These are phyloP conservation scores for Melanerpes aurifrons DNA, from an alignment of 2,113 vertebrate species.

Conservation along the genomic window DNA sequence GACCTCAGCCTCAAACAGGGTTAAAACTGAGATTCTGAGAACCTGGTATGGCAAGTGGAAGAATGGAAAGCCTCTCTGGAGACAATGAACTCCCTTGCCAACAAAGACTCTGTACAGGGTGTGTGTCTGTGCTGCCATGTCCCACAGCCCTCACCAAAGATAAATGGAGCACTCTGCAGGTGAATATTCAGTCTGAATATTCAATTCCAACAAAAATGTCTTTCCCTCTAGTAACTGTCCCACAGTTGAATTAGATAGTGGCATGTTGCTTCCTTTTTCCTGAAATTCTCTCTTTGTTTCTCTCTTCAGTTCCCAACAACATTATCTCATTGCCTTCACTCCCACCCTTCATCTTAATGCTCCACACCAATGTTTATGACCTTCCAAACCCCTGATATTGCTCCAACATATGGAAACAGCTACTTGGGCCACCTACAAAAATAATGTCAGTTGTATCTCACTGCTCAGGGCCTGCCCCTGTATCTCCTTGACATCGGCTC, in stretches of 20 bases:
- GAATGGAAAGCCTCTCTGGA: not conserved
- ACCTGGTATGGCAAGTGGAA: not conserved
- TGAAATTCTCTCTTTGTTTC: not conserved
- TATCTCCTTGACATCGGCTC: not conserved
- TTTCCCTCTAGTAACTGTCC: not conserved
- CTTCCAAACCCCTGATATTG: not conserved
- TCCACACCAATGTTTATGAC: not conserved
- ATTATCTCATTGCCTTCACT: too few relatives aligned
- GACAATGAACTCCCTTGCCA: not conserved
- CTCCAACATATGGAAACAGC: not conserved
- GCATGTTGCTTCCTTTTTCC: fast-evolving
- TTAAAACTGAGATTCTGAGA: not conserved
- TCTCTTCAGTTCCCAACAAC: not conserved
- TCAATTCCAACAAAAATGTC: not conserved
- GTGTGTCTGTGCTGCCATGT: not conserved
- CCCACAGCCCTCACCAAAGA: not conserved
- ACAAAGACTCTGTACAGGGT: not conserved
- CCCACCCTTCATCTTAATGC: not conserved
- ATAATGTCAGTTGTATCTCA: fast-evolving
- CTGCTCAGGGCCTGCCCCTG: not conserved
- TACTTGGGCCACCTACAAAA: not conserved
- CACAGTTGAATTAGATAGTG: too few relatives aligned
- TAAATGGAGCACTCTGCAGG: not conserved
- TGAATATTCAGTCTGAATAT: not conserved
- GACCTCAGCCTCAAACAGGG: not conserved